Conservation (phyloP, 1,140 invertebrate species). For the Anastrepha obliqua region DNA sequence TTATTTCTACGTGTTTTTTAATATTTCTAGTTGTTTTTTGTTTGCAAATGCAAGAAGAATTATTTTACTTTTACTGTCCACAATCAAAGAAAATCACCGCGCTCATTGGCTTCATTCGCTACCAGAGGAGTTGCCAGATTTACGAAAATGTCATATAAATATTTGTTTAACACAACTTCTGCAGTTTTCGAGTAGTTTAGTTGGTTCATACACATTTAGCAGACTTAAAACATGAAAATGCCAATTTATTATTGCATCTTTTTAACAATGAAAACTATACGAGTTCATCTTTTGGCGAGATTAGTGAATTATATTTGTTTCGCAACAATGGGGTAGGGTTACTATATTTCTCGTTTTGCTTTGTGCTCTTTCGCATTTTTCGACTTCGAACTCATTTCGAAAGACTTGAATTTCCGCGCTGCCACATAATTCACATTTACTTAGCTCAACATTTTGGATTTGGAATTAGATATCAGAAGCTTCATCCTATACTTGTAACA, state of each 20-base stretch:
- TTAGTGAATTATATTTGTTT: neutral
- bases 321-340: neutral
- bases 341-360: neutral
- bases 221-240: neutral
- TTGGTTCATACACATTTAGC: no score
- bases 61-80: neutral
- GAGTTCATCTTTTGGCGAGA: no score
- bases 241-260: neutral
- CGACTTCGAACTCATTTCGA: slow-evolving; percentile 7
- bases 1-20: neutral
- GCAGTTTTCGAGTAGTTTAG: no score
- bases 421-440: neutral
- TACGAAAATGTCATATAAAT: neutral
- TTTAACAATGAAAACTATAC: no score
- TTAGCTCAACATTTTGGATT: no score
- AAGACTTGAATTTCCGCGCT: neutral
- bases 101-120: slow-evolving; percentile 46
- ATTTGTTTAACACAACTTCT: no score
- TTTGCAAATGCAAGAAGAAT: neutral
- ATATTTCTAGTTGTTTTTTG: neutral
- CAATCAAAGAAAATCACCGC: slow-evolving; percentile 42
- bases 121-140: slow-evolving; percentile 9
- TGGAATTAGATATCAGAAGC: no score
- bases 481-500: no score
- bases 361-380: slow-evolving; percentile 15